Conservation (phyloP, 1,140 invertebrate species). For the Neoseiulus cucumeris region DNA sequence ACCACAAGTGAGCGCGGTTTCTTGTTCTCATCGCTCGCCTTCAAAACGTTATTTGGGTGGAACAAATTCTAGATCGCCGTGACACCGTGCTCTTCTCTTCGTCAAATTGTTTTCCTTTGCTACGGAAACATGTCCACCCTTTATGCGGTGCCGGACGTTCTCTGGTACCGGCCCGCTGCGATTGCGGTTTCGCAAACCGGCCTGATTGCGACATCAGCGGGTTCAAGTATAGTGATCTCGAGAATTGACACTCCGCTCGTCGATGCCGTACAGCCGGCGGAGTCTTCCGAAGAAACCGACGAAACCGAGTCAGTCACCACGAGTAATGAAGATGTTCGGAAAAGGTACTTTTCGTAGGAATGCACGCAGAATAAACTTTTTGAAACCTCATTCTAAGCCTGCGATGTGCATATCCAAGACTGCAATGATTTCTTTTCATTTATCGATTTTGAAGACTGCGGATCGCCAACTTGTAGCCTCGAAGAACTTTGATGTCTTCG, state of each 20-base stretch:
- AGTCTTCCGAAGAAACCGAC: not conserved
- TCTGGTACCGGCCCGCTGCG: not conserved
- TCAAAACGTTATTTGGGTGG: no score
- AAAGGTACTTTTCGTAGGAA: not conserved
- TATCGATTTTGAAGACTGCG: not conserved
- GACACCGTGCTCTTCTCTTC: no score
- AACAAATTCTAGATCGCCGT: no score
- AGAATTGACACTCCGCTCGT: not conserved
- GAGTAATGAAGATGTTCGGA: not conserved
- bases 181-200: not conserved
- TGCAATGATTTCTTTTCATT: not conserved
- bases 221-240: not conserved
- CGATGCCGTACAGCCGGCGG: not conserved
- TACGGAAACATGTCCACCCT: not conserved
- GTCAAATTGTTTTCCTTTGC: no score
- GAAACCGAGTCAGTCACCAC: not conserved
- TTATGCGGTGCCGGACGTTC: not conserved
- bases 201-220: not conserved
- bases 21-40: no score
- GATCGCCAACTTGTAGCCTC: not conserved
- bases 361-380: not conserved
- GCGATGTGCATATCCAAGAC: not conserved
- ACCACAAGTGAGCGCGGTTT: no score
- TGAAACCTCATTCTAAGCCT: not conserved
- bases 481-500: not conserved